Percentiles rank a stretch among this genome's conserved stretches.
Evolutionary conservation across 1,140 invertebrate species (phyloP).

Genomic region (Odontomachus brunneus): DNA sequence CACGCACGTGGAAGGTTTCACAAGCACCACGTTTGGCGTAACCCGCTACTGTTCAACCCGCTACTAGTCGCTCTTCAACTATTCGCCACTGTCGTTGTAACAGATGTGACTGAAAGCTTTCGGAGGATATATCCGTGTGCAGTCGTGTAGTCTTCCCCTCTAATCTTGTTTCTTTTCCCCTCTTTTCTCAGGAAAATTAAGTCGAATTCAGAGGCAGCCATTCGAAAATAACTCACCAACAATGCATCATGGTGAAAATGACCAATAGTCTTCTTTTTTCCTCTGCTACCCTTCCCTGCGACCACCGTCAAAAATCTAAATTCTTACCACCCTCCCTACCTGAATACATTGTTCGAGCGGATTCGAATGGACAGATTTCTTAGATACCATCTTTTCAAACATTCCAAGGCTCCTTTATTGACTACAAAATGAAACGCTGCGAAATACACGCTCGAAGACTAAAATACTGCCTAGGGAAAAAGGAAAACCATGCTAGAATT

Average conservation of each 20-base stretch:
- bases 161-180: slow-evolving; percentile 79
- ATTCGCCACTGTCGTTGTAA: no score
- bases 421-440: background rate
- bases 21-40: background rate
- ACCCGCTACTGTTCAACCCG: no score
- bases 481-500: background rate
- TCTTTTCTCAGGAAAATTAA: slow-evolving; percentile 80
- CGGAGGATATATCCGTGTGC: slow-evolving; percentile 59
- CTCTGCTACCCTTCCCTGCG: slow-evolving; percentile 15
- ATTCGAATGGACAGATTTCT: slow-evolving; percentile 36
- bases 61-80: no score
- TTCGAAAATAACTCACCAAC: slow-evolving; percentile 77
- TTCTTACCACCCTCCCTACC: background rate
- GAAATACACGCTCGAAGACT: background rate
- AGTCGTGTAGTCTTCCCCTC: no score
- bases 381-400: background rate
- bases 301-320: no score
- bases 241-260: slow-evolving; percentile 69
- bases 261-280: slow-evolving; percentile 50
- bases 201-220: slow-evolving; percentile 75
- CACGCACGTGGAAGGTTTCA: background rate
- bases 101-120: no score
- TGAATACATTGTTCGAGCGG: no score
- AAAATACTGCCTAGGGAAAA: background rate
- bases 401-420: background rate